Evolutionary conservation across 1,140 invertebrate genomes (phyloP).

Genomic region (Drosophila virilis): DNA sequence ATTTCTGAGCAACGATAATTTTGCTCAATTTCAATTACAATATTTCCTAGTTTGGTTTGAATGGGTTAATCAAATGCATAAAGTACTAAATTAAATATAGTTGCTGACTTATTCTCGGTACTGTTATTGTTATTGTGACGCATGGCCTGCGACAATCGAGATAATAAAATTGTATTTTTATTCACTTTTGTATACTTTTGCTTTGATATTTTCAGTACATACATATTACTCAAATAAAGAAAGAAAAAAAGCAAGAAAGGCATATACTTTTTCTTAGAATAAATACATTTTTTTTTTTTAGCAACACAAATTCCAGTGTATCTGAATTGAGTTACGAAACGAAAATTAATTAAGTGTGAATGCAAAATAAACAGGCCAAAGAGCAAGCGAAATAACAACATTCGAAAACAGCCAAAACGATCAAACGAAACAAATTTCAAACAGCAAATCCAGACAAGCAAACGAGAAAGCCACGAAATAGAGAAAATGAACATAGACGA

Average conservation of each 20-base stretch:
- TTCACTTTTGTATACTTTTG: constrained; percentile 38
- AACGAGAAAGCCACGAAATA: constrained; percentile 8
- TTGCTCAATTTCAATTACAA: constrained; percentile 40
- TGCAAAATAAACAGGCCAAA: constrained; percentile 60
- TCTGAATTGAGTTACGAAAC: constrained; percentile 45
- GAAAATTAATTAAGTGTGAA: constrained; percentile 70
- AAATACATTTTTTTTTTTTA: constrained; percentile 17
- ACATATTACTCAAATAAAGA: constrained; percentile 11
- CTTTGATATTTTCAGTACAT: constrained; percentile 18
- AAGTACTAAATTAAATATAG: constrained; percentile 59
- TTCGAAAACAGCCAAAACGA: constrained; percentile 15
- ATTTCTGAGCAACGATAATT: constrained; percentile 36
- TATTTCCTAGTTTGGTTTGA: constrained; percentile 45
- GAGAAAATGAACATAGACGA: constrained; percentile 31
- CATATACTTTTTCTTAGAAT: constrained; percentile 31
- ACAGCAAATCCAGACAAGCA: constrained; percentile 42
- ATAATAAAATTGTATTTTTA: constrained; percentile 73
- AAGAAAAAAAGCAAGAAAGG: constrained; percentile 26
- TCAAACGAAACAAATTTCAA: constrained; percentile 55
- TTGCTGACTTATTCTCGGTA: constrained; percentile 37
- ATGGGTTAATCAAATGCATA: constrained; percentile 37
- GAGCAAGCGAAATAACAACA: constrained; percentile 16
- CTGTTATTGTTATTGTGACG: constrained; percentile 31
- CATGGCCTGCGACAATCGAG: constrained; percentile 40
- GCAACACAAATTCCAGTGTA: constrained; percentile 33